phyloP scores from a whole-genome alignment of 2,888 invertebrate species.

The Vesta saturnalis region DNA sequence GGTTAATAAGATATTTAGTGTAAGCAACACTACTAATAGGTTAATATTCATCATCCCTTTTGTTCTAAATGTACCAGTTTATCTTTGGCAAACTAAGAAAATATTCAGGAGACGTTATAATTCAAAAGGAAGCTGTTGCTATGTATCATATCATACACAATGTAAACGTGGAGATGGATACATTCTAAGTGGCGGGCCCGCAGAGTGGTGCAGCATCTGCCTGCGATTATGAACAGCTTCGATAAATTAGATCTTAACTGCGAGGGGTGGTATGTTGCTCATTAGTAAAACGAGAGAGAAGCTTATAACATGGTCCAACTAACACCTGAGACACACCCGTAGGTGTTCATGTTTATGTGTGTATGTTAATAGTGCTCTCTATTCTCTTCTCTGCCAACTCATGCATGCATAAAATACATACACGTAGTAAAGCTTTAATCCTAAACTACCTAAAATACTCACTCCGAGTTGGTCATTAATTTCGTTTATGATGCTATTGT shows the following conservation, averaged over 20 bases:
- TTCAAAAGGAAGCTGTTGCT: conserved; percentile 53
- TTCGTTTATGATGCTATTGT: not conserved
- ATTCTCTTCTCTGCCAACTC: conserved; percentile 29
- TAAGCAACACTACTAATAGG: conserved; percentile 35
- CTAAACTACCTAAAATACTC: not conserved
- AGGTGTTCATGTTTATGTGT: conserved; percentile 40
- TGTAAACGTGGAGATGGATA: conserved; percentile 39
- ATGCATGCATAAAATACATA: conserved; percentile 28
- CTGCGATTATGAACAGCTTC: conserved; percentile 53
- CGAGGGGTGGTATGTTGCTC: conserved; percentile 43
- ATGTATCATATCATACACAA: conserved; percentile 50
- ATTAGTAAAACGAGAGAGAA: conserved; percentile 30
- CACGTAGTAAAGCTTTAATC: conserved; percentile 17
- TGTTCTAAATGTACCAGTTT: conserved; percentile 40
- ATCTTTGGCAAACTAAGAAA: conserved; percentile 52
- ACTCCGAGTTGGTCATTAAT: not conserved
- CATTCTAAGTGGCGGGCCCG: conserved; percentile 31
- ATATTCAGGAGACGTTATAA: conserved; percentile 54
- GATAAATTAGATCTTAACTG: conserved; percentile 54
- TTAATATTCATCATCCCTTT: conserved; percentile 35
- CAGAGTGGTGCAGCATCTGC: conserved; percentile 43
- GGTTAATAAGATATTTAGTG: conserved; percentile 36
- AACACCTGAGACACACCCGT: conserved; percentile 37
- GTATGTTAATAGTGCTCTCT: conserved; percentile 1
- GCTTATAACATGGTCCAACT: conserved; percentile 36